Evolutionary conservation across 2,797 vertebrate genomes (phyloP), one percentile per base, ranked within the genome.

Genomic region (Thamnophis elegans): DNA sequence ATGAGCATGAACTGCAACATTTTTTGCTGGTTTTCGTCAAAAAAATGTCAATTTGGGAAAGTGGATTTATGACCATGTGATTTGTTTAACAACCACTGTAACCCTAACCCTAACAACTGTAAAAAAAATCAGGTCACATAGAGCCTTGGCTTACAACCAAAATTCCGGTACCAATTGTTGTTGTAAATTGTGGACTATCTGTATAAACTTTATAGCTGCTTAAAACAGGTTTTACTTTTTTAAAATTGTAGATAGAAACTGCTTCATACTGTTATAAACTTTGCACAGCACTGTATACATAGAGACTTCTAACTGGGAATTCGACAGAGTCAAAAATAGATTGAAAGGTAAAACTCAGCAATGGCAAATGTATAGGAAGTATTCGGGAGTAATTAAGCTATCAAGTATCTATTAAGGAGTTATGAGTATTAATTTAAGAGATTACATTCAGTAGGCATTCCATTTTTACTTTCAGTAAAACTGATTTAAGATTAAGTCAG

Each of bases 261-360:
- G 95, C 92, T 94, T 65, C 95, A 93, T 96, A 47, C 90, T 96
- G 90, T 94, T 96, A 91, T 89, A 94, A 96, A 94, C 95, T 95
- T 95, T 96, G 94, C 92, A 92, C 91, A 95, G 95, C 88, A 95
- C 95, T 94, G 95, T 95, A 90, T 96, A 93, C 93, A 90, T 94
- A 94, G 93, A 94, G 92, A 93, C 91, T 94, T 92, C 94, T 95
- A 93, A 90, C 78, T 78, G 28, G 93, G 93, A 94, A 91, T 85
- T 82, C 55, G 96, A 91, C 90, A 59, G 22, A 28, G n/a, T 90
- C 60, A 28, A 55, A 16, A 93, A 93, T 91, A 92, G 68, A 87
- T 58, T 94, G 53, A 53, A 32, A 90, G 32, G 53, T 55, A 78
- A 78, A 56, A n/a, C 60, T 92, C 47, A 88, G 14, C 13, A 90